These are phyloP conservation scores for Salmo trutta DNA, from an alignment of 2,797 vertebrate genomes.

Conservation along the genomic window DNA sequence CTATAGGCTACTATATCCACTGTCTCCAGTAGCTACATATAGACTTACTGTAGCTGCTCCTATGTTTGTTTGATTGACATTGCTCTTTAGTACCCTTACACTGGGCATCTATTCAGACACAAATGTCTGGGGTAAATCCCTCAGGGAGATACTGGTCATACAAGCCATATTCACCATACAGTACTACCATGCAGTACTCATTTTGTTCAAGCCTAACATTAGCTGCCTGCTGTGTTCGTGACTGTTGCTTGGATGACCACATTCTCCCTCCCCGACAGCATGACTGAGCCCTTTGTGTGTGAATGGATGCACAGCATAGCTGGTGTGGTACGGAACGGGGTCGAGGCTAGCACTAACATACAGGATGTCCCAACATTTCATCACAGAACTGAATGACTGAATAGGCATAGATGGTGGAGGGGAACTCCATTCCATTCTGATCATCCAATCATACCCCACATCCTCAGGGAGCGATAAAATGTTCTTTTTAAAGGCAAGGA, in stretches of 20 bases:
- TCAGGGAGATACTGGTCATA: neutral
- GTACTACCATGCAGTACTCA: neutral
- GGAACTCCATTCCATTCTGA: conserved; percentile 58
- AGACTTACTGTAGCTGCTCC: neutral
- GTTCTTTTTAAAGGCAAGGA: conserved; percentile 53
- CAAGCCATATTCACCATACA: neutral
- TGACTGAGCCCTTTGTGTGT: conserved; percentile 21
- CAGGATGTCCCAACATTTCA: conserved; percentile 61
- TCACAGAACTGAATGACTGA: conserved; percentile 25
- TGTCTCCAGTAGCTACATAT: neutral
- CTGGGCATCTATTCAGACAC: neutral
- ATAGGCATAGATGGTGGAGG: conserved; percentile 21
- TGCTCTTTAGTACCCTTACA: neutral
- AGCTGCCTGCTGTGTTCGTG: neutral
- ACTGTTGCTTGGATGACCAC: neutral
- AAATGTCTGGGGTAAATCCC: neutral
- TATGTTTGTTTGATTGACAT: neutral
- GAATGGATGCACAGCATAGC: conserved; percentile 39
- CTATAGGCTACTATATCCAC: neutral
- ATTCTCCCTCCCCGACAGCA: neutral
- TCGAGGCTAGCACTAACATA: conserved; percentile 38
- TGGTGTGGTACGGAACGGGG: conserved; percentile 43
- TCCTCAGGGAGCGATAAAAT: conserved; percentile 58
- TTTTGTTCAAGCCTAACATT: neutral
- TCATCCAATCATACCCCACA: conserved; percentile 30